Evolutionary conservation across 2,797 vertebrate genomes (phyloP).

Genomic region (Onychomys torridus): DNA sequence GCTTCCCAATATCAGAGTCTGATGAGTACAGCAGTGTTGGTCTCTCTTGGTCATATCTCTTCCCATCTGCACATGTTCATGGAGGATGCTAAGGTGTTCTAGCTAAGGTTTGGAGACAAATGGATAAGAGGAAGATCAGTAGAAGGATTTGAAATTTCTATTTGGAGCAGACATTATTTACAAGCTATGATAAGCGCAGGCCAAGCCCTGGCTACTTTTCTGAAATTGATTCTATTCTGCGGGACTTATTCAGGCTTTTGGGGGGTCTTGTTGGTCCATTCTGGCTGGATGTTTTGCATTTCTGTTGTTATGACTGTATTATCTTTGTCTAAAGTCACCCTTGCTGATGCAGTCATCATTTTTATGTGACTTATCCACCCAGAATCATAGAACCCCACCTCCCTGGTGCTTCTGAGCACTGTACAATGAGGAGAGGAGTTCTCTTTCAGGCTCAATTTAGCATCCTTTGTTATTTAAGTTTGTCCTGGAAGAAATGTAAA

Average conservation of each 20-base stretch:
- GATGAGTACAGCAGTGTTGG: neutral
- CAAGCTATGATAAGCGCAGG: neutral
- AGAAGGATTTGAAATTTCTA: constrained; percentile 7
- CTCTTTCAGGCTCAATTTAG: neutral
- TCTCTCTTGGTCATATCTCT: neutral
- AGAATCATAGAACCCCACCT: neutral
- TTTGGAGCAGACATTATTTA: neutral
- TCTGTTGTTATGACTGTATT: neutral
- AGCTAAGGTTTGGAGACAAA: neutral
- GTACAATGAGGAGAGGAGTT: too few species aligned
- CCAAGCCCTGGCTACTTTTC: neutral
- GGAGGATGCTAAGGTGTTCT: neutral
- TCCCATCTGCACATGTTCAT: neutral
- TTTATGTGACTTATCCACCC: neutral
- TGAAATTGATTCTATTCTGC: neutral
- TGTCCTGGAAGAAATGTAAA: constrained; percentile 30
- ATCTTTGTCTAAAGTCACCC: neutral
- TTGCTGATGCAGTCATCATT: neutral
- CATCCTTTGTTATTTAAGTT: neutral
- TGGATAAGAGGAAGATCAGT: neutral
- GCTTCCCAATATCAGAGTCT: neutral
- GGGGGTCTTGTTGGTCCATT: neutral
- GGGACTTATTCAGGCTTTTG: neutral
- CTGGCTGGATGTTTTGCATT: neutral
- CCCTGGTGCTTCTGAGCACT: neutral